These are phyloP conservation scores for Galeopterus variegatus DNA, from an alignment of 2,113 vertebrate species.

Conservation along the genomic window DNA sequence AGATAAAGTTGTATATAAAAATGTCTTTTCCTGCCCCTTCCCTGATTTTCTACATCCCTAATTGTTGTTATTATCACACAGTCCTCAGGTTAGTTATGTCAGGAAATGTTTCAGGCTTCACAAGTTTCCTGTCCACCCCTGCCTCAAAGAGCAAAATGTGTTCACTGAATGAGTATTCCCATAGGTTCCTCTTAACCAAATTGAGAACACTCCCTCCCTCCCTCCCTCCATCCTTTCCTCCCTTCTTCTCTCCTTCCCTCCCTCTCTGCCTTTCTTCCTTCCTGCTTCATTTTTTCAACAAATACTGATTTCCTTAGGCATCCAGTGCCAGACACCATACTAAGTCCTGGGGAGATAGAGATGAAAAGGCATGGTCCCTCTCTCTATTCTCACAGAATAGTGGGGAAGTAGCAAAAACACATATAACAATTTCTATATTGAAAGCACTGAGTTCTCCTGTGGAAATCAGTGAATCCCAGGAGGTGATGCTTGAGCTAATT, in stretches of 20 bases:
- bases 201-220: not conserved
- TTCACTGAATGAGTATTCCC: not conserved
- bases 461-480: not conserved
- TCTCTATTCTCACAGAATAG: not conserved
- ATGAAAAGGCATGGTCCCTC: not conserved
- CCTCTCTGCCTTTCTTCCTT: not conserved
- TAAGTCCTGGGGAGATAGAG: not conserved
- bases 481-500: constrained; percentile 4
- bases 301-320: constrained; percentile 13
- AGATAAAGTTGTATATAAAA: constrained; percentile 8
- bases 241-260: not conserved
- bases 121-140: not conserved
- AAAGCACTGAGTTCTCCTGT: not conserved
- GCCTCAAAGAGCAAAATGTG: constrained; percentile 9
- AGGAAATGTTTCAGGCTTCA: not conserved
- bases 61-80: not conserved
- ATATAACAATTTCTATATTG: not conserved
- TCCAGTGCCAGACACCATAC: not conserved
- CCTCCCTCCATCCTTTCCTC: not conserved
- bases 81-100: constrained; percentile 11
- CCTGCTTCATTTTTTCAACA: not conserved
- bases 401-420: not conserved
- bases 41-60: not conserved
- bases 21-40: not conserved
- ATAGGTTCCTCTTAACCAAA: not conserved